Evolutionary conservation across 1,140 invertebrate species (phyloP), one percentile per base, ranked within the genome.

Genomic region (Sitobion miscanthi): DNA sequence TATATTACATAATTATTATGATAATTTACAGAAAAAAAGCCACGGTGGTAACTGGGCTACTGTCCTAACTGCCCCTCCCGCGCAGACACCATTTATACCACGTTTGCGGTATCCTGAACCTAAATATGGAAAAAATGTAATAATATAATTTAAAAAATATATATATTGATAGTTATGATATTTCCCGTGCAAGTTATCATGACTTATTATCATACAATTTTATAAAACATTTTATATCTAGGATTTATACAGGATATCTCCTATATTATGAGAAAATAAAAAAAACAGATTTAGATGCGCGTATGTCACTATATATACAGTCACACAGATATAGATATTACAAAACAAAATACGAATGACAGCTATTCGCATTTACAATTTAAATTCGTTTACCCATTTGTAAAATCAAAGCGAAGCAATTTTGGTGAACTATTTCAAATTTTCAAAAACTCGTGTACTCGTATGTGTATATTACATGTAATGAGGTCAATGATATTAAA

Each of bases 401-500:
- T 14, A 14, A 86, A 86, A 86, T 86, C 83, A 86, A 42, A 86
- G 9, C 23, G 9, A 42, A 42, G 45, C 83, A 45, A 25, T 86
- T 86, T 86, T 86, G 83, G 4, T 45, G 8, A 42, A 45, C 9
- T 45, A 30, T 42, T 69, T 17, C 62, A 77, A 5, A 77, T 77
- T 35, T 86, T 30, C 8, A 45, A 86, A 86, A 86, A 86, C 42
- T 86, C 23, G 20, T 21, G 9, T 83, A 25, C 9, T 14, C 69
- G 3, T 54, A 23, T 54, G 4, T 47, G n/a, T n/a, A 45, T 25
- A 47, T 87, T 87, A 49, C 1, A 1, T n/a, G 30, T 47, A 87
- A 87, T 23, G 47, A 52, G 45, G 86, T 88, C 45, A 88, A 88
- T 52, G 47, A n/a, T 47, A 86, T 86, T 30, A 45, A 85, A 85